Conservation (phyloP, 1,140 invertebrate species). For the Spodoptera litura region DNA sequence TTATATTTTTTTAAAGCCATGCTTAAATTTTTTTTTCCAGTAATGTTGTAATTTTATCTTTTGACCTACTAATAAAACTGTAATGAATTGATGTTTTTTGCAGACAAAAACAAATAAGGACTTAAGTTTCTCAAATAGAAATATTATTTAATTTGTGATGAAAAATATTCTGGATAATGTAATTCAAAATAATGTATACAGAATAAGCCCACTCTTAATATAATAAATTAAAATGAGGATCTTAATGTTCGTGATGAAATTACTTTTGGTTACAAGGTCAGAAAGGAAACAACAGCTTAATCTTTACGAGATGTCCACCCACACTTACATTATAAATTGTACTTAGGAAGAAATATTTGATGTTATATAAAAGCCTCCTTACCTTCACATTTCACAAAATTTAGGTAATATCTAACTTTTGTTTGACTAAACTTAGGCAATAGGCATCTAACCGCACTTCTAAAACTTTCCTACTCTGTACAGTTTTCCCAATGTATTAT, state of each 20-base stretch:
- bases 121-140: too few species aligned
- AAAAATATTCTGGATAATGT: background rate
- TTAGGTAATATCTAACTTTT: background rate
- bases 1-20: too few species aligned
- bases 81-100: too few species aligned
- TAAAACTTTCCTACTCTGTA: too few species aligned
- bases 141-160: background rate
- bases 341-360: background rate
- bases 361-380: background rate
- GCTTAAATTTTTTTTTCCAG: too few species aligned
- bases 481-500: too few species aligned
- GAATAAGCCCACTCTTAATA: background rate
- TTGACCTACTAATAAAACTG: too few species aligned
- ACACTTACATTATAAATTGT: slow-evolving; percentile 19
- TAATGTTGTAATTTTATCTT: too few species aligned
- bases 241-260: slow-evolving; percentile 8
- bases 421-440: slow-evolving; percentile 10
- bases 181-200: background rate
- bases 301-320: slow-evolving; percentile 19
- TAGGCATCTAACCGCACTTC: background rate
- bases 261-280: background rate
- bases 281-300: slow-evolving; percentile 3
- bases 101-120: too few species aligned
- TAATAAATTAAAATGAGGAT: slow-evolving; percentile 16
- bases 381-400: slow-evolving; percentile 4